Conservation (phyloP, 2,797 vertebrate species). For the Triplophysa bombifrons region DNA sequence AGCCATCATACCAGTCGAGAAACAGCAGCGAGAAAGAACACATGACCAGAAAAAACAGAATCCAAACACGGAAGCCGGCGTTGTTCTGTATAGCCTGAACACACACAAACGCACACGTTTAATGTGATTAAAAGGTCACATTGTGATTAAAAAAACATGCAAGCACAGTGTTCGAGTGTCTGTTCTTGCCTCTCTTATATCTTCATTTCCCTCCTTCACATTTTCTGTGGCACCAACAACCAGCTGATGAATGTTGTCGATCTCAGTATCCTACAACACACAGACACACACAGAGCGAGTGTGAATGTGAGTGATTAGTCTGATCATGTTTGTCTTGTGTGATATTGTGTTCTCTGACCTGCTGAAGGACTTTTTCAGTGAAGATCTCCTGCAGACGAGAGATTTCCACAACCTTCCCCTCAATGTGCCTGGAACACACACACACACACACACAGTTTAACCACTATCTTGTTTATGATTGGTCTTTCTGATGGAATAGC, state of each 20-base stretch:
- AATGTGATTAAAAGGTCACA: background rate
- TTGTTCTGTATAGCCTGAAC: slow-evolving; percentile 97
- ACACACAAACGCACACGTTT: slow-evolving; percentile 7
- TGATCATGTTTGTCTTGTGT: background rate
- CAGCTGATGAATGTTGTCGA: slow-evolving; percentile 92
- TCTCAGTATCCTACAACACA: slow-evolving; percentile 86
- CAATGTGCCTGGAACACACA: slow-evolving; percentile 87
- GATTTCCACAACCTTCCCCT: slow-evolving; percentile 98
- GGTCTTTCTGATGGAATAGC: too few relatives aligned
- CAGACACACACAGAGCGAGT: slow-evolving; percentile 19
- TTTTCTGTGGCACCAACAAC: slow-evolving; percentile 98
- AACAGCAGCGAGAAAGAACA: slow-evolving; percentile 98
- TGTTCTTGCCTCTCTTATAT: slow-evolving; percentile 90
- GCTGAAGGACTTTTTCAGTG: slow-evolving; percentile 95
- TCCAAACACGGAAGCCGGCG: slow-evolving; percentile 97
- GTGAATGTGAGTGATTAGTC: background rate
- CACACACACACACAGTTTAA: background rate
- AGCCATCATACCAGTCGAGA: slow-evolving; percentile 98
- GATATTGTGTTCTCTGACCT: slow-evolving; percentile 74
- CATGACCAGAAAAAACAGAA: slow-evolving; percentile 99
- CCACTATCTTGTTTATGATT: too few relatives aligned
- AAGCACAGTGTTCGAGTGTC: background rate
- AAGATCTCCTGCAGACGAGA: slow-evolving; percentile 98
- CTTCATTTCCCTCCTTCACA: slow-evolving; percentile 98
- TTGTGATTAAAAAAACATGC: background rate